A percentile compares a stretch with the other conserved stretches of the same genome.
These are phyloP conservation scores for Mustela nigripes DNA, from an alignment of 2,113 vertebrate species.

Conservation along the genomic window DNA sequence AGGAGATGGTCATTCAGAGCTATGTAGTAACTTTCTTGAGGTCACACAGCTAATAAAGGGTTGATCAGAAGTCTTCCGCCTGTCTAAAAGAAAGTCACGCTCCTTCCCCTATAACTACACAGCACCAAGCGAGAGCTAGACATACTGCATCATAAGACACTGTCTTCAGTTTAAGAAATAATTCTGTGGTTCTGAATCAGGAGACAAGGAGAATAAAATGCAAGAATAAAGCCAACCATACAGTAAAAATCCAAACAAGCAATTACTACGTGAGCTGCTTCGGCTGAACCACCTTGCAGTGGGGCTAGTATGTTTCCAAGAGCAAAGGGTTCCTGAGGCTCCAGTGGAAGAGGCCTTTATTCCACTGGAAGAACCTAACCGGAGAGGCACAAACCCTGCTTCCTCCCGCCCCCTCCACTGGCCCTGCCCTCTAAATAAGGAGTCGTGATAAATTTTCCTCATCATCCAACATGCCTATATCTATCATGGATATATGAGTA, in stretches of 20 bases:
- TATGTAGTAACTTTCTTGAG: background rate
- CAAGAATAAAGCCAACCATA: slow-evolving; percentile 41
- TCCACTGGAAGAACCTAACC: background rate
- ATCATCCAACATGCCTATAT: background rate
- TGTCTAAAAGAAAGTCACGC: background rate
- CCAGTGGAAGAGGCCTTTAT: background rate
- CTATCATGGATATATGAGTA: slow-evolving; percentile 15
- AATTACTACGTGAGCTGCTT: background rate
- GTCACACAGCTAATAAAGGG: background rate
- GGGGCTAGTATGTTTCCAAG: background rate
- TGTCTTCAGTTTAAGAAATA: slow-evolving; percentile 46
- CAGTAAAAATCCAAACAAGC: slow-evolving; percentile 1
- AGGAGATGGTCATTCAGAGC: background rate
- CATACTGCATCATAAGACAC: slow-evolving; percentile 8
- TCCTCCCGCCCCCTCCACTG: background rate
- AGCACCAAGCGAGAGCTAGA: background rate
- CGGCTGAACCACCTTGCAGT: background rate
- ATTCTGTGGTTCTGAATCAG: slow-evolving; percentile 33
- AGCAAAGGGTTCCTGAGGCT: background rate
- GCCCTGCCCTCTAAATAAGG: background rate
- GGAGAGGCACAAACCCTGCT: background rate
- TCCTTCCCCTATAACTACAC: background rate
- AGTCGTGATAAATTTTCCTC: background rate
- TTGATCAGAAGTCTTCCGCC: background rate
- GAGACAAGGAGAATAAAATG: slow-evolving; percentile 40